Conservation (phyloP, 2,797 vertebrate genomes). For the Clarias laeviceps region DNA sequence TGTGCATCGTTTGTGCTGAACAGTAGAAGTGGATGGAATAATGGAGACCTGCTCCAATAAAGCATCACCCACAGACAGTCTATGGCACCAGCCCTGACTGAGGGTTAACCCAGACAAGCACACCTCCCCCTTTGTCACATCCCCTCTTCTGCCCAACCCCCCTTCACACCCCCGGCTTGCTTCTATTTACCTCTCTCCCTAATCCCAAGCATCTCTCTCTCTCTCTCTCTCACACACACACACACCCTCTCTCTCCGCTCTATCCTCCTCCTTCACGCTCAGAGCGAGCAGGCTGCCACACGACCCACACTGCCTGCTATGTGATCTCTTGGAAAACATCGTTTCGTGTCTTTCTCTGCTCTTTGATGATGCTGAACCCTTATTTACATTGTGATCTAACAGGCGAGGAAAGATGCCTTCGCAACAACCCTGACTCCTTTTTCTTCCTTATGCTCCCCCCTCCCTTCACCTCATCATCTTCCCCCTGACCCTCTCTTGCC, state of each 20-base stretch:
- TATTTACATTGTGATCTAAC: conserved; percentile 52
- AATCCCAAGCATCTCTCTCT: conserved; percentile 63
- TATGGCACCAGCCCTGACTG: conserved; percentile 36
- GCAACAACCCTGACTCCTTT: conserved; percentile 63
- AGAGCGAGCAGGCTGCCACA: conserved; percentile 75
- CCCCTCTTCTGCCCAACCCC: conserved; percentile 39
- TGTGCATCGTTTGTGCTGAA: conserved; percentile 8
- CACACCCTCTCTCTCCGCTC: conserved; percentile 44
- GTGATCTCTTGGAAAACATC: conserved; percentile 78
- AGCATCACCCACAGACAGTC: conserved; percentile 12
- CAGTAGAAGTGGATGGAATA: conserved; percentile 15
- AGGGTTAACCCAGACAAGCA: conserved; percentile 47
- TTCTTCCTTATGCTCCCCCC: conserved; percentile 63
- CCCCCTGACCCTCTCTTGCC: conserved; percentile 55
- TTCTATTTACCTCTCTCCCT: conserved; percentile 69
- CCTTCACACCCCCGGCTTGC: conserved; percentile 52
- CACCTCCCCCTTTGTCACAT: conserved; percentile 50
- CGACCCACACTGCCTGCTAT: conserved; percentile 78
- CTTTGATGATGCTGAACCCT: conserved; percentile 52
- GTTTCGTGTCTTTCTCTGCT: conserved; percentile 53
- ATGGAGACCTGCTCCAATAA: conserved; percentile 25
- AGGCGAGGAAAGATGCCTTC: conserved; percentile 60
- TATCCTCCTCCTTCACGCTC: conserved; percentile 70
- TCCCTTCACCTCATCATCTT: conserved; percentile 56
- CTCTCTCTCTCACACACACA: conserved; percentile 52